phyloP scores from a whole-genome alignment of 2,797 vertebrate species.

The Bovichtus variegatus region DNA sequence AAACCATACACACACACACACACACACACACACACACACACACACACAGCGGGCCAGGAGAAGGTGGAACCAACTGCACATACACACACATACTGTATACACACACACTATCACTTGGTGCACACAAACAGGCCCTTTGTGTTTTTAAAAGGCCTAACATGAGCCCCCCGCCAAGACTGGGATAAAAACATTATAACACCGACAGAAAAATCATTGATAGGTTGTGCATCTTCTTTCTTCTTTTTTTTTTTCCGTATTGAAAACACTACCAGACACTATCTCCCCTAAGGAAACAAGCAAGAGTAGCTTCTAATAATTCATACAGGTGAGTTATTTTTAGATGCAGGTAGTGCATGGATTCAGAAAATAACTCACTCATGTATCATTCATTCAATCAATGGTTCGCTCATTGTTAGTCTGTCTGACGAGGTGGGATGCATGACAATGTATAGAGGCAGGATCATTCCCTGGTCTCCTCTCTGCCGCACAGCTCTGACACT shows the following conservation, averaged over 20 bases:
- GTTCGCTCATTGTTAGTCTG: background rate
- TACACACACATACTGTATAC: conserved; percentile 18
- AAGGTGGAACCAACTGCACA: background rate
- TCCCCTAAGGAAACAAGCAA: background rate
- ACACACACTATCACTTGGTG: background rate
- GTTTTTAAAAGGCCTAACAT: background rate
- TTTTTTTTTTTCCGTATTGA: background rate
- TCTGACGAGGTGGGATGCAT: conserved; percentile 1
- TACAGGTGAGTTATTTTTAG: conserved; percentile 3
- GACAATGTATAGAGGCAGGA: background rate
- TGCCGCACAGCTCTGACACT: background rate
- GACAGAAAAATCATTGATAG: background rate
- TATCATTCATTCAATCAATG: conserved; percentile 15
- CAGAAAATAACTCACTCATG: conserved; percentile 2
- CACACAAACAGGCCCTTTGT: background rate
- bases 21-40: conserved; percentile 18
- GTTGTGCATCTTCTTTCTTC: background rate
- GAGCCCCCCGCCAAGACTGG: background rate
- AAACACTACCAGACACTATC: background rate
- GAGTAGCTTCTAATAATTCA: background rate
- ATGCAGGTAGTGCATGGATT: background rate
- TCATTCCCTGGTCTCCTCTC: background rate
- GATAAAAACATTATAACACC: background rate
- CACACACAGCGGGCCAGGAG: background rate
- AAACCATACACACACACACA: conserved; percentile 14